These are phyloP conservation scores for Volucella inanis DNA, from an alignment of 2,888 invertebrate genomes.

Conservation along the genomic window DNA sequence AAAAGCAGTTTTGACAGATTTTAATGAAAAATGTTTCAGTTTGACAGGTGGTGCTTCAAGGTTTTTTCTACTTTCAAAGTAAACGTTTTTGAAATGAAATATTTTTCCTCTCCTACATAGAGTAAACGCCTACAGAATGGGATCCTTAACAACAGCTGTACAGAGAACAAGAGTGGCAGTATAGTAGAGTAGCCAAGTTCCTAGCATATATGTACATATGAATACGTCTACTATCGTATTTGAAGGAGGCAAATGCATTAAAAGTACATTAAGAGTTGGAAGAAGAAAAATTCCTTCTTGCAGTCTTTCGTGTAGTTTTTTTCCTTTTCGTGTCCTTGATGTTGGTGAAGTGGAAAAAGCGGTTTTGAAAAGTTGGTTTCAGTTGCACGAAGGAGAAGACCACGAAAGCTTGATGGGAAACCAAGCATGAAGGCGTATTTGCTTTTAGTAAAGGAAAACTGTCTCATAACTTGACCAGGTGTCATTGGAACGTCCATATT, in stretches of 20 bases:
- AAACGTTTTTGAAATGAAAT: conserved; percentile 47
- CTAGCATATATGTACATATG: not conserved
- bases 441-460: conserved; percentile 49
- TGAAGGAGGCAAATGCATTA: conserved; percentile 61
- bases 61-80: conserved; percentile 49
- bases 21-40: conserved; percentile 69
- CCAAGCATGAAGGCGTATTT: not conserved
- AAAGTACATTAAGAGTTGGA: conserved; percentile 69
- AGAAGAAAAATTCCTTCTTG: conserved; percentile 39
- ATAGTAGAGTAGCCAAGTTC: not conserved
- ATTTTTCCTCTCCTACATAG: conserved; percentile 9
- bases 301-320: not conserved
- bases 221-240: not conserved
- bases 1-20: conserved; percentile 59
- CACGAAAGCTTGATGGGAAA: conserved; percentile 26
- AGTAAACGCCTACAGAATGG: conserved; percentile 10
- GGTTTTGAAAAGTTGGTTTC: conserved; percentile 58
- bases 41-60: conserved; percentile 69
- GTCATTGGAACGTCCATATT: conserved; percentile 10
- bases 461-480: conserved; percentile 50
- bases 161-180: not conserved
- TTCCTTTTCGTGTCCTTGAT: conserved; percentile 54
- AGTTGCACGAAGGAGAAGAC: conserved; percentile 16
- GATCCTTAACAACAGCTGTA: not conserved
- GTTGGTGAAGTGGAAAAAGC: conserved; percentile 70